A percentile compares a stretch with the other conserved stretches of the same genome.
phyloP scores from a whole-genome alignment of 2,797 vertebrate species.

The Podarcis siculus region DNA sequence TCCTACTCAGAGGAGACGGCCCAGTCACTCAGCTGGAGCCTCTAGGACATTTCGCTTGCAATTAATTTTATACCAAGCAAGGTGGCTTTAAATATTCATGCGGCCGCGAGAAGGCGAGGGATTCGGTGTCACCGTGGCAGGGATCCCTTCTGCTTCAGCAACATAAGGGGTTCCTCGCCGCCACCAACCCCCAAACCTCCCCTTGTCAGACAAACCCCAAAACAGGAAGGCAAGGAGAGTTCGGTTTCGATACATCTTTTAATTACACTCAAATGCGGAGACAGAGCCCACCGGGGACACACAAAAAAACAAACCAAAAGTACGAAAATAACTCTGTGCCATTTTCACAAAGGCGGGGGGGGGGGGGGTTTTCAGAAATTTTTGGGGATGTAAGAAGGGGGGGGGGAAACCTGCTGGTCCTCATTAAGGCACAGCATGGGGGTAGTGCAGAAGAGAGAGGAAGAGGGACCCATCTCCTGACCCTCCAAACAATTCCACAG shows the following conservation, averaged over 20 bases:
- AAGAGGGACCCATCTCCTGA: neutral
- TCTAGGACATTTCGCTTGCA: neutral
- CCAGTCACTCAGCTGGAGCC: neutral
- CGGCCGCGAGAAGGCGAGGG: neutral
- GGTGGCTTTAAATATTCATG: constrained; percentile 1
- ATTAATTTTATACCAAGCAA: neutral
- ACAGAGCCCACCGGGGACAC: neutral
- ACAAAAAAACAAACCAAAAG: neutral
- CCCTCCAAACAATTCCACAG: neutral
- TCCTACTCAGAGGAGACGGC: no score
- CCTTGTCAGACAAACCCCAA: neutral
- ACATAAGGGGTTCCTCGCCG: neutral
- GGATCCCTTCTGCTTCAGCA: neutral
- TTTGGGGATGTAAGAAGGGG: no score
- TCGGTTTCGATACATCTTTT: constrained; percentile 14
- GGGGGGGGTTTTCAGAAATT: constrained; percentile 14
- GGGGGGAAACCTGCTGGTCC: neutral
- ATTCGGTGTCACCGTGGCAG: neutral
- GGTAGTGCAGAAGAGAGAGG: neutral
- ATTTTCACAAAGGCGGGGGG: neutral
- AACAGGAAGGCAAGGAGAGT: neutral
- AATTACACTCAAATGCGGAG: constrained; percentile 21
- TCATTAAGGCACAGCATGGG: neutral
- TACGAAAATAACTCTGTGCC: constrained; percentile 25
- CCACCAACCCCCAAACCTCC: neutral